phyloP scores from a whole-genome alignment of 35 echinoderm and acorn worm genomes.

The Heliocidaris tuberculata region DNA sequence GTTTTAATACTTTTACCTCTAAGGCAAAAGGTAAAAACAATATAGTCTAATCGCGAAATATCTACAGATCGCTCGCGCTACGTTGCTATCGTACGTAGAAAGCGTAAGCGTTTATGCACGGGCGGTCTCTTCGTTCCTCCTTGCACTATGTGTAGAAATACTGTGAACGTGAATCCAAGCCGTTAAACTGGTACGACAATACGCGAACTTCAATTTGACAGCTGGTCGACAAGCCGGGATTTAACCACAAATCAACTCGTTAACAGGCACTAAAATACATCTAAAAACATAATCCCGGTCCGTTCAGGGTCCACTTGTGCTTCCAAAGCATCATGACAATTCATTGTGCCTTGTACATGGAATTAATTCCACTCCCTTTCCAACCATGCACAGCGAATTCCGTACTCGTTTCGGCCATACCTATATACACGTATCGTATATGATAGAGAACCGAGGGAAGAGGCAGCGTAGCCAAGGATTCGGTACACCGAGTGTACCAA shows the following conservation, averaged over 20 bases:
- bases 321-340: constrained; percentile 26
- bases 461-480: background rate
- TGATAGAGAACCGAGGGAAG: background rate
- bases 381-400: constrained; percentile 4
- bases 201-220: constrained; percentile 39
- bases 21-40: background rate
- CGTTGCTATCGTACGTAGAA: constrained; percentile 47
- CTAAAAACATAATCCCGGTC: constrained; percentile 32
- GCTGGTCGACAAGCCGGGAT: constrained; percentile 37
- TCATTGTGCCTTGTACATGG: background rate
- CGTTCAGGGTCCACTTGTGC: constrained; percentile 25
- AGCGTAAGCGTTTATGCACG: constrained; percentile 37
- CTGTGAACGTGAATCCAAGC: constrained; percentile 23
- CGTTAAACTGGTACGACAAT: background rate
- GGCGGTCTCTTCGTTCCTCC: background rate
- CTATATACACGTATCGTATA: constrained; percentile 28
- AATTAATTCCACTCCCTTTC: constrained; percentile 41
- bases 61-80: background rate
- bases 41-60: background rate
- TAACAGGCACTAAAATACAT: constrained; percentile 42
- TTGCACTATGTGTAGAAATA: constrained; percentile 19
- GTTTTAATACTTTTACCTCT: constrained; percentile 10
- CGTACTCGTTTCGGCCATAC: constrained; percentile 23
- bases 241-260: background rate
- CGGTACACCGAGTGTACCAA: constrained; percentile 26